These are phyloP conservation scores for Chroicocephalus ridibundus DNA, from an alignment of 2,113 vertebrate species.

Conservation along the genomic window DNA sequence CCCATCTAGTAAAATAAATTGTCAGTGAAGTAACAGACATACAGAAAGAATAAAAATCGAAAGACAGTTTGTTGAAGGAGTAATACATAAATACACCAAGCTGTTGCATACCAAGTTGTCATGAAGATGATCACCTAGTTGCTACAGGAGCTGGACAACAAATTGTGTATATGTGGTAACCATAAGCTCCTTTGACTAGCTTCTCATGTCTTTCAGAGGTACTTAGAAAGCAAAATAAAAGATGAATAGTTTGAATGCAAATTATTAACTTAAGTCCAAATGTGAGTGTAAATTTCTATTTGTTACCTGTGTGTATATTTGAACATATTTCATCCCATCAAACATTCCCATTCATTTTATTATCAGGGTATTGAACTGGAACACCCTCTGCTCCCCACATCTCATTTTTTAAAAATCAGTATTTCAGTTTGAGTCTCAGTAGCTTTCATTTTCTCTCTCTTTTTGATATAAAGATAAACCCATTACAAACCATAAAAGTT, in stretches of 20 bases:
- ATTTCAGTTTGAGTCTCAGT: background rate
- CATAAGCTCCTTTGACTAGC: background rate
- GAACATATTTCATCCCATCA: background rate
- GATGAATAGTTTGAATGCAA: background rate
- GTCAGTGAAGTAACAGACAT: background rate
- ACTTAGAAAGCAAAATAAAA: background rate
- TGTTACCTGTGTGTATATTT: background rate
- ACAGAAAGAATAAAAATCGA: background rate
- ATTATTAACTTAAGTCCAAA: background rate
- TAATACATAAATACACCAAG: background rate
- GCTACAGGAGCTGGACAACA: background rate
- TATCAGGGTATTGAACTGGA: background rate
- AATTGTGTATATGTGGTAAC: background rate
- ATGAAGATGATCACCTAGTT: background rate
- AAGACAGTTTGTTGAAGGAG: background rate
- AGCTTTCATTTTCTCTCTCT: background rate
- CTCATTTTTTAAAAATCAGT: background rate
- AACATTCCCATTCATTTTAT: background rate
- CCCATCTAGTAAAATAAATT: background rate
- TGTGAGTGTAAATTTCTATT: background rate
- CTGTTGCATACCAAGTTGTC: background rate
- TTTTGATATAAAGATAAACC: background rate
- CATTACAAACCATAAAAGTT: background rate
- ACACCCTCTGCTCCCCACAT: fast-evolving
- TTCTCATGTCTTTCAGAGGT: background rate